phyloP scores from a whole-genome alignment of 2,888 invertebrate genomes.

The Sarcophaga carnaria region DNA sequence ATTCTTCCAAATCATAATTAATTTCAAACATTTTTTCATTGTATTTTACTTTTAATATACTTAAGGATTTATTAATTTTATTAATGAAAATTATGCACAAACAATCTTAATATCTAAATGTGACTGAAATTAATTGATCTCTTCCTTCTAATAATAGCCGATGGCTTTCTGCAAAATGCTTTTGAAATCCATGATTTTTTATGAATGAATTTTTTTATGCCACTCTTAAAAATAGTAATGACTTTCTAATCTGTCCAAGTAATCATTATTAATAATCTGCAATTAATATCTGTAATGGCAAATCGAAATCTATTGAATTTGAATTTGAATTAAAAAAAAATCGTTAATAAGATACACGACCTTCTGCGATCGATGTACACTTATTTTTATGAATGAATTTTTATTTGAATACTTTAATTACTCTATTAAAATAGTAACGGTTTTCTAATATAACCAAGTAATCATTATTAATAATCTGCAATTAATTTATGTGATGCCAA shows the following conservation, averaged over 20 bases:
- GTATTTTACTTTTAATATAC: background rate
- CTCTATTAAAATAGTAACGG: background rate
- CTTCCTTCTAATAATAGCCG: background rate
- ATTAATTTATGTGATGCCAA: background rate
- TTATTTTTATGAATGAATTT: background rate
- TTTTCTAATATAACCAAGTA: background rate
- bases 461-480: background rate
- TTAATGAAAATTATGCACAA: conserved; percentile 14
- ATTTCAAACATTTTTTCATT: conserved; percentile 11
- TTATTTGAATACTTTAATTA: background rate
- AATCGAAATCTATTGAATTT: background rate
- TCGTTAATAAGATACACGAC: no score
- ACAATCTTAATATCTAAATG: background rate
- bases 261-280: background rate
- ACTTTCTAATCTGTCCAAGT: background rate
- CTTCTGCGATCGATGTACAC: no score
- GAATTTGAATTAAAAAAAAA: no score
- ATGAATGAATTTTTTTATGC: background rate
- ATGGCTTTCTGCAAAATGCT: no score
- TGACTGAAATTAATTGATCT: conserved; percentile 34
- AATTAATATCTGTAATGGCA: background rate
- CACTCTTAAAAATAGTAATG: background rate
- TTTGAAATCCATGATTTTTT: background rate
- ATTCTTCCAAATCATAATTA: no score
- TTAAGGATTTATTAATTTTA: background rate